These are phyloP conservation scores for Rhinogobio ventralis DNA, from an alignment of 2,797 vertebrate genomes.

Conservation along the genomic window DNA sequence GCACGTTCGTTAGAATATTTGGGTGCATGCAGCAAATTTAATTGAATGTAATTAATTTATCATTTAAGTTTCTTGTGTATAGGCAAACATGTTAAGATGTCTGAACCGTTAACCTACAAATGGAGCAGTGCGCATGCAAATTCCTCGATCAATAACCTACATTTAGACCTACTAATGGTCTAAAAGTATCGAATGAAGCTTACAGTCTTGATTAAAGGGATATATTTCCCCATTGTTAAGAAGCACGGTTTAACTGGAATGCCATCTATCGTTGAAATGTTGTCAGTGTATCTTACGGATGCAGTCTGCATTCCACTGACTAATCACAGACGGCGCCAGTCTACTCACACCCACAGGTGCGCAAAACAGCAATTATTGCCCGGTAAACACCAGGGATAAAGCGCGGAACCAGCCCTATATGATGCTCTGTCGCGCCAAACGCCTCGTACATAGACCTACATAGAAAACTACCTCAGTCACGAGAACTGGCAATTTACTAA, in stretches of 20 bases:
- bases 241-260: conserved; percentile 52
- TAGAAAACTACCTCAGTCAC: conserved; percentile 54
- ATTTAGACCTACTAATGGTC: background rate
- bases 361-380: conserved; percentile 84
- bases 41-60: background rate
- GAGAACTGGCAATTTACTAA: conserved; percentile 60
- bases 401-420: conserved; percentile 70
- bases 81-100: background rate
- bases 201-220: conserved; percentile 4
- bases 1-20: background rate
- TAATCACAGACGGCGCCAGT: conserved; percentile 75
- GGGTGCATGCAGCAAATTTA: no score
- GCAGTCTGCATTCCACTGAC: conserved; percentile 39
- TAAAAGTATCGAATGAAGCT: conserved; percentile 14
- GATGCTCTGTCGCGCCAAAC: conserved; percentile 70
- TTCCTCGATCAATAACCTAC: background rate
- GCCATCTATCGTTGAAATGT: conserved; percentile 73
- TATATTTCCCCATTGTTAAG: background rate
- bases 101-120: background rate
- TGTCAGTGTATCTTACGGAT: conserved; percentile 21
- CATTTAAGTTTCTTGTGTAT: background rate
- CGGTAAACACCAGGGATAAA: conserved; percentile 73
- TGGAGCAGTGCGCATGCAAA: background rate
- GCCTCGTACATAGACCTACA: conserved; percentile 70
- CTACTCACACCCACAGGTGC: conserved; percentile 72